These are phyloP conservation scores for Chaetodon auriga DNA, from an alignment of 2,113 vertebrate genomes.

Conservation along the genomic window DNA sequence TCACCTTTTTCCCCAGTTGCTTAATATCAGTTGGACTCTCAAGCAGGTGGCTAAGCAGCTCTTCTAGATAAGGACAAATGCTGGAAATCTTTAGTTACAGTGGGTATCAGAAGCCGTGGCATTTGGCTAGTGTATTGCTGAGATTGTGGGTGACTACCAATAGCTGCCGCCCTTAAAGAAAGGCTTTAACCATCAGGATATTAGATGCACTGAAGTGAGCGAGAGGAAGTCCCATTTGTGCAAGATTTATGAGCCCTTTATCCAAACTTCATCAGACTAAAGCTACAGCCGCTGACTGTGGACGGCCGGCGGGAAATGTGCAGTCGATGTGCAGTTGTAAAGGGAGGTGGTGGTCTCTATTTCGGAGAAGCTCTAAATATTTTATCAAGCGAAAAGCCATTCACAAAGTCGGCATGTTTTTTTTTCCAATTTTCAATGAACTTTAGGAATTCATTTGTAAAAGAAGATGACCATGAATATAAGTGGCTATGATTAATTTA, in stretches of 20 bases:
- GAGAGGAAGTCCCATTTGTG: constrained; percentile 3
- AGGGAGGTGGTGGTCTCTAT: background rate
- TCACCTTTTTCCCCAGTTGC: too few species aligned
- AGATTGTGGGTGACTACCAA: background rate
- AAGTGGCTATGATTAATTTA: background rate
- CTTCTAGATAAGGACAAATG: background rate
- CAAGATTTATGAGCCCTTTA: constrained; percentile 56
- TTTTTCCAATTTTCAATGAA: constrained; percentile 15
- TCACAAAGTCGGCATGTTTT: background rate
- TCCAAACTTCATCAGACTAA: constrained; percentile 29
- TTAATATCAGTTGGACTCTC: background rate
- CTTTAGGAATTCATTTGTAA: constrained; percentile 5
- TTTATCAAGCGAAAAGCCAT: background rate
- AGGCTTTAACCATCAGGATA: constrained; percentile 22
- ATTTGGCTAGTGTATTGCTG: background rate
- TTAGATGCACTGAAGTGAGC: constrained; percentile 18
- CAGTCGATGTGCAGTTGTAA: background rate
- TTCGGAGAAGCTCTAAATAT: constrained; percentile 8
- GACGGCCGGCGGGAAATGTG: background rate
- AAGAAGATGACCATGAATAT: constrained; percentile 24
- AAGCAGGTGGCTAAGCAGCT: background rate
- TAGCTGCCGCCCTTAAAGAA: background rate
- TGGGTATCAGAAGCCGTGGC: constrained; percentile 5
- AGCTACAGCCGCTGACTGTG: background rate
- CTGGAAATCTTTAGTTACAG: background rate